Evolutionary conservation across 2,797 vertebrate species (phyloP), one percentile per base, ranked within the genome.

Genomic region (Poecilia gillii): DNA sequence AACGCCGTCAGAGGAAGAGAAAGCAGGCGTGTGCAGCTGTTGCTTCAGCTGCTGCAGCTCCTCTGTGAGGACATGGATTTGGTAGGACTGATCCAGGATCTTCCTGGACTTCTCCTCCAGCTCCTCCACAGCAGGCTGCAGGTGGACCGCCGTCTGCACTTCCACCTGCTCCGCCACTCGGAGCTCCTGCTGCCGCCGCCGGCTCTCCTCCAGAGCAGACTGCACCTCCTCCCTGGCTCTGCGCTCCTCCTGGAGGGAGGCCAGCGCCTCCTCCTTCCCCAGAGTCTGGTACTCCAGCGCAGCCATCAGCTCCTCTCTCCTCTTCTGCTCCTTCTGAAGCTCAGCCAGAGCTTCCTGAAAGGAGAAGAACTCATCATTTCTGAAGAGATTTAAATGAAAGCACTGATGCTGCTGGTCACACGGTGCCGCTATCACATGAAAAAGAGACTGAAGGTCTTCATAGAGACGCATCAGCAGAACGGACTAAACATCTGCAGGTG

Each of bases 231-330:
- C 66, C 13, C 46, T 85, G 0, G 84, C 79, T 71, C 72, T 78
- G 33, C 71, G 88, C 49, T 92, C 92, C 74, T 84, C 85, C 46
- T 85, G 64, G 9, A 93, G 78, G 6, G 85, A 84, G 3, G 75
- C 73, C 49, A 92, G 72, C 0, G 75, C 83, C 83, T 93, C 82
- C 31, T 91, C 89, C 81, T 91, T 91, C 31, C 78, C 89, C 36
- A 78, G 3, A 14, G 86, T 92, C 75, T 91, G 91, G 55, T 84
- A 77, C 77, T 92, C 84, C 80, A 91, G 16, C 46, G 84, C 86
- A n/a, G 81, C 66, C 0, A 91, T 70, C 46, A 79, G 72, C 0
- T 88, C 86, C 25, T 86, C 84, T 84, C 66, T 77, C 77, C 62
- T 80, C 79, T 55, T 87, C 83, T 77, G 92, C 84, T 93, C 93